Conservation (phyloP, 2,113 vertebrate species). For the Bubo scandiacus region DNA sequence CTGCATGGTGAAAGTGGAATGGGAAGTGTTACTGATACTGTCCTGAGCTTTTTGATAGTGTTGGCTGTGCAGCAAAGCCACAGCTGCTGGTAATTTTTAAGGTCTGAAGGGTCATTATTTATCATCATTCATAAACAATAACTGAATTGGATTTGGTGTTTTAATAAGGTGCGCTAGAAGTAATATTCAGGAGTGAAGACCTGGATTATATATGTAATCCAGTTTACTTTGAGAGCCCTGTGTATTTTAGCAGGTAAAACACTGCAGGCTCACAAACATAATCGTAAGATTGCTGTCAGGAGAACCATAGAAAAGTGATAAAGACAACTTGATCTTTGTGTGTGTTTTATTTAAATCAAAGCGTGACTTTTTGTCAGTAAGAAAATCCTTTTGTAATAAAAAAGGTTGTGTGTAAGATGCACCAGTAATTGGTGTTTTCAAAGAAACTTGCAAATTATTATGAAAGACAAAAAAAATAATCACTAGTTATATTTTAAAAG, state of each 20-base stretch:
- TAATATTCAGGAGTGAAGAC: neutral
- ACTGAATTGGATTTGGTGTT: neutral
- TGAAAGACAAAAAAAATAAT: neutral
- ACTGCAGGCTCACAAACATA: neutral
- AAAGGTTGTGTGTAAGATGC: neutral
- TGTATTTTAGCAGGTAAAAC: neutral
- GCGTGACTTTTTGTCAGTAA: neutral
- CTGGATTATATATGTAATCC: neutral
- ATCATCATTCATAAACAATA: neutral
- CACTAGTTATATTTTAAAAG: neutral
- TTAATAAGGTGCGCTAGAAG: neutral
- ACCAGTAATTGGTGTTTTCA: neutral
- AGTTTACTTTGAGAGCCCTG: neutral
- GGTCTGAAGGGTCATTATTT: neutral
- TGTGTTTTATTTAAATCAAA: neutral
- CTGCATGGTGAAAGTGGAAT: neutral
- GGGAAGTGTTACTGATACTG: neutral
- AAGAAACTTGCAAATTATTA: neutral
- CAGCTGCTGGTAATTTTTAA: neutral
- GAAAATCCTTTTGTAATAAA: neutral
- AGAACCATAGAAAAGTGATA: neutral
- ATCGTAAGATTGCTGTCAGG: neutral
- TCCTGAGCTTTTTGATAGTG: neutral
- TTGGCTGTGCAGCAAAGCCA: neutral
- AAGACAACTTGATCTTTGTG: neutral